Conservation (phyloP, 2,113 vertebrate genomes). For the Hemibagrus wyckioides region DNA sequence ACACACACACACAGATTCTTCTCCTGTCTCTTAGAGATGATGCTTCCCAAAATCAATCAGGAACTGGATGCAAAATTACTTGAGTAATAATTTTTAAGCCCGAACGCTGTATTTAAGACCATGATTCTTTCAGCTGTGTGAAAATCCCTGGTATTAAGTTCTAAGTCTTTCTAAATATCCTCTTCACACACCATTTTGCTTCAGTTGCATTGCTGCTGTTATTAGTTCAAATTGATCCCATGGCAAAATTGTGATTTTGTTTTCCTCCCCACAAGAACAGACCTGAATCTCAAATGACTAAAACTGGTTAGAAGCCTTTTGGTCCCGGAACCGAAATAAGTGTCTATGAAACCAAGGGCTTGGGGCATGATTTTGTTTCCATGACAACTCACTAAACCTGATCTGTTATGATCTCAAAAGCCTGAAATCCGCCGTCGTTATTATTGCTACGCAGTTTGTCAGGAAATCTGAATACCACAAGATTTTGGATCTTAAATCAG, state of each 20-base stretch:
- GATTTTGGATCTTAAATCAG: not conserved
- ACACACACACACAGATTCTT: not conserved
- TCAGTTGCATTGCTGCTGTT: not conserved
- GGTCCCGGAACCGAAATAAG: not conserved
- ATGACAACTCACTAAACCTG: conserved; percentile 9
- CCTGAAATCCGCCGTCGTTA: not conserved
- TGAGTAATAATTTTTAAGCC: not conserved
- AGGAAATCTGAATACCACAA: not conserved
- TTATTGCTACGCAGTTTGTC: not conserved
- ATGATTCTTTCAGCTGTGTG: not conserved
- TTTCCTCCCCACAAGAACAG: not conserved
- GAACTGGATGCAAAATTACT: not conserved
- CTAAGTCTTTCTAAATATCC: not conserved
- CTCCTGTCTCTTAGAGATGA: not conserved
- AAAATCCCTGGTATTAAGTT: not conserved
- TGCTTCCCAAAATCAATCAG: not conserved
- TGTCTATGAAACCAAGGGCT: not conserved
- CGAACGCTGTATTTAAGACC: not conserved
- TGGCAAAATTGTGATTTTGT: not conserved
- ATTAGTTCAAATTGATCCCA: not conserved
- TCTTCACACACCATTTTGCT: not conserved
- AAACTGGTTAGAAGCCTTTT: not conserved
- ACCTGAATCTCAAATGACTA: not conserved
- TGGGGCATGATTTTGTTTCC: not conserved
- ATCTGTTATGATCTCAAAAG: not conserved